Conservation (phyloP, 2,888 invertebrate genomes). For the Eupsilia transversa region DNA sequence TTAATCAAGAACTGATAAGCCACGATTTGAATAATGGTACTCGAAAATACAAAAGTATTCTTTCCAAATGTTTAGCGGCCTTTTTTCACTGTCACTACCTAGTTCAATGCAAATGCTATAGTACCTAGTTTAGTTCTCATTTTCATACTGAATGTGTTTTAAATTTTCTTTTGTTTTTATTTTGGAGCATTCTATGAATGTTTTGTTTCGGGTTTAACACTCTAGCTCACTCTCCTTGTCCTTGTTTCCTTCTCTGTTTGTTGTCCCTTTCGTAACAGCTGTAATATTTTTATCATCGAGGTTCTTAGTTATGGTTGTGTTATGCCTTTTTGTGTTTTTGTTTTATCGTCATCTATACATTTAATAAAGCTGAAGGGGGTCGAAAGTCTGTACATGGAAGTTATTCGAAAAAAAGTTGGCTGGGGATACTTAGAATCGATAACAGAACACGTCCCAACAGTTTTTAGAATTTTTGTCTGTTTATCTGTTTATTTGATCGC, state of each 20-base stretch:
- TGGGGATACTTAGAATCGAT: too few species aligned
- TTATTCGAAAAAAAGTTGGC: too few species aligned
- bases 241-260: not conserved
- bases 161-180: not conserved
- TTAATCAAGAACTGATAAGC: conserved; percentile 13
- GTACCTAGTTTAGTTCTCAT: conserved; percentile 3
- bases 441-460: too few species aligned
- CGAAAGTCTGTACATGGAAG: too few species aligned
- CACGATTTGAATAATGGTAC: not conserved
- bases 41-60: not conserved
- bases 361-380: too few species aligned
- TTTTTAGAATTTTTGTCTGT: too few species aligned
- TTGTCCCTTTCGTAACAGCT: not conserved
- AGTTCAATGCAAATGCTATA: not conserved
- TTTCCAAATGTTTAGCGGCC: not conserved
- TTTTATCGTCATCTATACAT: too few species aligned
- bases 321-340: too few species aligned
- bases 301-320: not conserved
- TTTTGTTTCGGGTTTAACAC: not conserved
- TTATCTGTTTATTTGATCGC: too few species aligned
- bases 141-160: not conserved
- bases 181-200: not conserved
- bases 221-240: not conserved
- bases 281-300: not conserved
- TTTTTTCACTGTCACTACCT: not conserved